phyloP scores from a whole-genome alignment of 2,797 vertebrate species.

The Hydrolagus colliei region DNA sequence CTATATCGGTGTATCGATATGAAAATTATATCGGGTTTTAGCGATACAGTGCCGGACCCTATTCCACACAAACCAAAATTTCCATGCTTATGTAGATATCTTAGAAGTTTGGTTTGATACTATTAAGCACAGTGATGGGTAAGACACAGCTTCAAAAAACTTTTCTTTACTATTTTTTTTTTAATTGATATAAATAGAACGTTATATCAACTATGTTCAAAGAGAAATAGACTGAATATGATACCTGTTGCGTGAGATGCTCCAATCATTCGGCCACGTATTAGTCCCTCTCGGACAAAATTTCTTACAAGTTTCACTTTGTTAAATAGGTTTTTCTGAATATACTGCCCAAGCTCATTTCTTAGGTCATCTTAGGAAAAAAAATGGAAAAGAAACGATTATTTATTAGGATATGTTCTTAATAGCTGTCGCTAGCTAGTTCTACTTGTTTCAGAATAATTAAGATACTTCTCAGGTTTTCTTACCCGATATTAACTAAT shows the following conservation, averaged over 20 bases:
- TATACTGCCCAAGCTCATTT: constrained; percentile 65
- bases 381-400: constrained; percentile 26
- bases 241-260: constrained; percentile 83
- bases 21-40: too few relatives aligned
- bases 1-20: too few relatives aligned
- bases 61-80: too few relatives aligned
- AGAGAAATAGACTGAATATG: not conserved
- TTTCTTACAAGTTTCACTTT: constrained; percentile 81
- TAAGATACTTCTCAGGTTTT: too few relatives aligned
- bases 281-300: constrained; percentile 77
- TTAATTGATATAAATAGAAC: not conserved
- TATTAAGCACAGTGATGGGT: too few relatives aligned
- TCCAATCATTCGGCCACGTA: constrained; percentile 89
- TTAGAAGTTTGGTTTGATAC: too few relatives aligned
- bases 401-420: not conserved
- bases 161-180: not conserved
- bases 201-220: not conserved
- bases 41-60: too few relatives aligned
- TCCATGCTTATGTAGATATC: too few relatives aligned
- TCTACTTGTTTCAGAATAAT: too few relatives aligned
- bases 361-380: constrained; percentile 75
- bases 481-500: too few relatives aligned
- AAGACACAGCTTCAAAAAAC: not conserved
- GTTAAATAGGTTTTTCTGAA: constrained; percentile 62
- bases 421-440: not conserved